phyloP scores from a whole-genome alignment of 1,140 invertebrate genomes.

The Anadara kagoshimensis region DNA sequence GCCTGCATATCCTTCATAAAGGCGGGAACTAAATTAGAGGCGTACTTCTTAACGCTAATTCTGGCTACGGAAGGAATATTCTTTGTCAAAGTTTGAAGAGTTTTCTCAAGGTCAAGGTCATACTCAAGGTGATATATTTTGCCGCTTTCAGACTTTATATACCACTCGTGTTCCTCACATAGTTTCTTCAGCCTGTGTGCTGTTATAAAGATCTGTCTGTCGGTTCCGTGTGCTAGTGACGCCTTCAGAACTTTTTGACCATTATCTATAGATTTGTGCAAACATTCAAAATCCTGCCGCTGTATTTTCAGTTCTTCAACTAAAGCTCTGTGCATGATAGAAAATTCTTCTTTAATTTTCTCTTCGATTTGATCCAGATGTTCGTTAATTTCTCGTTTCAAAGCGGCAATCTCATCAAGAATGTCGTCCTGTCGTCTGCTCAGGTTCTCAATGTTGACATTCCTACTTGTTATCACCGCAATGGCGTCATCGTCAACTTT shows the following conservation, averaged over 20 bases:
- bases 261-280: conserved; percentile 24
- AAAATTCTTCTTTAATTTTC: conserved; percentile 30
- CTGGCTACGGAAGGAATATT: conserved; percentile 21
- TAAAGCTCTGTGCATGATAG: conserved; percentile 23
- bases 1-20: conserved; percentile 36
- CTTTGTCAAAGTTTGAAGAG: conserved; percentile 23
- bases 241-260: conserved; percentile 29
- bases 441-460: conserved; percentile 28
- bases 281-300: conserved; percentile 20
- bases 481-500: conserved; percentile 26
- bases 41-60: conserved; percentile 10
- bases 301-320: conserved; percentile 28
- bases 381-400: conserved; percentile 15
- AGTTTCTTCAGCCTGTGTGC: conserved; percentile 35
- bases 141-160: conserved; percentile 27
- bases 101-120: conserved; percentile 25
- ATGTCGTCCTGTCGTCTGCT: conserved; percentile 27
- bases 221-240: conserved; percentile 13
- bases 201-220: conserved; percentile 23
- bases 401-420: conserved; percentile 8
- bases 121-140: conserved; percentile 32
- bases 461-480: conserved; percentile 25
- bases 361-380: conserved; percentile 28
- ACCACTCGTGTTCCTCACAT: conserved; percentile 29
- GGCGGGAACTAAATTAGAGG: conserved; percentile 35